Conservation (phyloP, 2,113 vertebrate genomes). For the Saccopteryx leptura region DNA sequence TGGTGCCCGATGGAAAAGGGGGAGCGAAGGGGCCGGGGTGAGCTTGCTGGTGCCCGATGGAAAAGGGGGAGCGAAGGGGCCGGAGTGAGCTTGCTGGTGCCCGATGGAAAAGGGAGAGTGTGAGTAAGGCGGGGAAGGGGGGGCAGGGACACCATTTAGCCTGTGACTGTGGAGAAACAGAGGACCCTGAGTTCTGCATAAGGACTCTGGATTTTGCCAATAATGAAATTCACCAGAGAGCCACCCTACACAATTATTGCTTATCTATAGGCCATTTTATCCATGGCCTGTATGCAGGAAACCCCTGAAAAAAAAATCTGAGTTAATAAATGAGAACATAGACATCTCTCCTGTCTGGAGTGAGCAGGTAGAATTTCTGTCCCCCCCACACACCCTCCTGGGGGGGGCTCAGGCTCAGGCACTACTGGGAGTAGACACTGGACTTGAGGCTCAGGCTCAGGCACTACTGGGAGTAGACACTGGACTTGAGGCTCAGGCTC, state of each 20-base stretch:
- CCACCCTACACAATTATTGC: background rate
- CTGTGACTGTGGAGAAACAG: background rate
- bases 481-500: background rate
- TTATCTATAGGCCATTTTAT: background rate
- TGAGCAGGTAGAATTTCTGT: background rate
- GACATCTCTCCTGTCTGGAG: background rate
- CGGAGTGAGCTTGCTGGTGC: too few species aligned
- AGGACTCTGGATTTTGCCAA: slow-evolving; percentile 25
- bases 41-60: background rate
- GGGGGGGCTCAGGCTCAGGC: too few species aligned
- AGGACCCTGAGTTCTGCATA: background rate
- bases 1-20: background rate
- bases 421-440: background rate
- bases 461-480: background rate
- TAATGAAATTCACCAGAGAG: slow-evolving; percentile 27
- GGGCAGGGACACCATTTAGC: background rate
- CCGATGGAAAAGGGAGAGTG: background rate
- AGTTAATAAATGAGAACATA: background rate
- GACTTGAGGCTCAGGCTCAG: background rate
- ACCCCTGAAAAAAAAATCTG: background rate
- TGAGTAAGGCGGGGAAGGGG: too few species aligned
- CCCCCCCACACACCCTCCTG: too few species aligned
- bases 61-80: too few species aligned
- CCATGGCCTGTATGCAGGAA: background rate
- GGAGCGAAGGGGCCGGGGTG: too few species aligned